phyloP scores from a whole-genome alignment of 2,113 vertebrate genomes.

The Elachura formosa region DNA sequence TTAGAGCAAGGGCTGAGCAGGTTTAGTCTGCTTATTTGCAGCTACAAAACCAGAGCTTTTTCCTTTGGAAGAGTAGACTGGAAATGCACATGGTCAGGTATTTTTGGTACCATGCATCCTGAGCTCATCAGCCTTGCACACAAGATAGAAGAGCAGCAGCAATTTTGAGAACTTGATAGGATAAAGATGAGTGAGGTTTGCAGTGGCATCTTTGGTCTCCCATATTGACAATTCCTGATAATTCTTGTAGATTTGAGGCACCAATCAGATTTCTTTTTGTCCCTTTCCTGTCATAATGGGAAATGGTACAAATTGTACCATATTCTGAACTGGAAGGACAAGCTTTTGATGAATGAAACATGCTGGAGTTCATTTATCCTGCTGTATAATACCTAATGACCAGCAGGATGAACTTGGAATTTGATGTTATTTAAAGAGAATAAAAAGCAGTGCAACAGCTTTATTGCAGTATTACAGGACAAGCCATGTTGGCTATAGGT shows the following conservation, averaged over 20 bases:
- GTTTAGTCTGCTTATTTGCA: background rate
- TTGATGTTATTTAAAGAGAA: background rate
- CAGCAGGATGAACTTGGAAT: background rate
- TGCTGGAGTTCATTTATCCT: background rate
- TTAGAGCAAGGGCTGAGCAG: background rate
- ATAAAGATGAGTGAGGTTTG: background rate
- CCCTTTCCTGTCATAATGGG: background rate
- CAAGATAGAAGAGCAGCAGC: background rate
- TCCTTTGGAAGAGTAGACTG: background rate
- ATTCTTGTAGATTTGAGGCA: background rate
- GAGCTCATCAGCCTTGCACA: background rate
- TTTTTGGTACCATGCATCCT: background rate
- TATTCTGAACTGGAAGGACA: background rate
- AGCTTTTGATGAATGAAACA: background rate
- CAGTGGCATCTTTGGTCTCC: background rate
- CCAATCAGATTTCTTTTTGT: background rate
- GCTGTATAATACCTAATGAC: background rate
- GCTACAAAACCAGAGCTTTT: background rate
- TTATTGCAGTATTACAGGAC: background rate
- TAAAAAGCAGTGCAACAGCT: background rate
- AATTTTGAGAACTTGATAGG: background rate
- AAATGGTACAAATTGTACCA: background rate
- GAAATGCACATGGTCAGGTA: background rate
- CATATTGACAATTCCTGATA: background rate
- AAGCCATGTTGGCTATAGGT: background rate